Conservation (phyloP, 1,140 invertebrate species). For the Chymomyza costata region DNA sequence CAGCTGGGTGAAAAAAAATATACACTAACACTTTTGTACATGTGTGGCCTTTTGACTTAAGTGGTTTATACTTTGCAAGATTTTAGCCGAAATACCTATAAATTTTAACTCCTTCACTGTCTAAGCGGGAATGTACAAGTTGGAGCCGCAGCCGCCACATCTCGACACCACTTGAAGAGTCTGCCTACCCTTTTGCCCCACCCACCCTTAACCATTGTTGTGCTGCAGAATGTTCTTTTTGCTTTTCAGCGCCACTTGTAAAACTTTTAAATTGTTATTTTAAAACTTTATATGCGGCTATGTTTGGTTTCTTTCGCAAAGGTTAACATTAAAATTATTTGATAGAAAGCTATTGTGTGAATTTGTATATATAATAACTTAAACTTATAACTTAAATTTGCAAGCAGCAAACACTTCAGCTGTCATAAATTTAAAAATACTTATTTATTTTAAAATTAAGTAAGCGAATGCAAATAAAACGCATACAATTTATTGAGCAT, state of each 20-base stretch:
- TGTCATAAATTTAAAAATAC: too few relatives aligned
- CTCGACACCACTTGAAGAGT: constrained; percentile 19
- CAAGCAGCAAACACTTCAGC: too few relatives aligned
- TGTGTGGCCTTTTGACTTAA: too few relatives aligned
- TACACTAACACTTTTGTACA: too few relatives aligned
- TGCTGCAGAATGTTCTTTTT: background rate
- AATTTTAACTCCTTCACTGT: constrained; percentile 68
- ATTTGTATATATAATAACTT: too few relatives aligned
- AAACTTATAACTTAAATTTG: too few relatives aligned
- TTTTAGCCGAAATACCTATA: constrained; percentile 69
- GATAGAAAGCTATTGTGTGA: too few relatives aligned
- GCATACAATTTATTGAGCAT: too few relatives aligned
- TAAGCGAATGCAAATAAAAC: too few relatives aligned
- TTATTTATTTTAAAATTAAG: too few relatives aligned
- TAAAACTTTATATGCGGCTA: constrained; percentile 61
- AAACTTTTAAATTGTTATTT: constrained; percentile 71
- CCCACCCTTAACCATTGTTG: background rate
- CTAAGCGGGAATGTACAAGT: constrained; percentile 64
- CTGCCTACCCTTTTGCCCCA: background rate
- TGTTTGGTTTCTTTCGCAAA: constrained; percentile 54
- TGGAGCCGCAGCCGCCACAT: constrained; percentile 33
- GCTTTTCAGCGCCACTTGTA: constrained; percentile 52
- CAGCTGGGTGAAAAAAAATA: too few relatives aligned
- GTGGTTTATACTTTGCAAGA: constrained; percentile 67
- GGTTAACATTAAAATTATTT: constrained; percentile 69